These are phyloP conservation scores for Sinelater perroti DNA, from an alignment of 2,888 invertebrate genomes.

Conservation along the genomic window DNA sequence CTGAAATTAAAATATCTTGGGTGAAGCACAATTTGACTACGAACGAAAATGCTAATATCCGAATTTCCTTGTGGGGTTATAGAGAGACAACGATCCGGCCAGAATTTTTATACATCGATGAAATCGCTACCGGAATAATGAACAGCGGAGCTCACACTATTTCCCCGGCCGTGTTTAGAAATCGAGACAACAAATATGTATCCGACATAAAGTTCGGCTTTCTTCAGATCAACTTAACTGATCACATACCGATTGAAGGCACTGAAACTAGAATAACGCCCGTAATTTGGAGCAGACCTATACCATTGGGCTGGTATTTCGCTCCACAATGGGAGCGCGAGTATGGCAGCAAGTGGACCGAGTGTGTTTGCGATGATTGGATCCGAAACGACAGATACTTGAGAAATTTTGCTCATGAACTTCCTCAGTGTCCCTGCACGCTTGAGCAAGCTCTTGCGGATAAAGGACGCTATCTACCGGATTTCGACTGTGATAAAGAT, in stretches of 20 bases:
- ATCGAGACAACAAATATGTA: conserved; percentile 73
- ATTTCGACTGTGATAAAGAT: conserved; percentile 90
- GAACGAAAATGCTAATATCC: conserved; percentile 77
- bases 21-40: conserved; percentile 85
- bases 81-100: conserved; percentile 84
- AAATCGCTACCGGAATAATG: conserved; percentile 68
- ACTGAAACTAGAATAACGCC: conserved; percentile 51
- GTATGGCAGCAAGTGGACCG: conserved; percentile 84
- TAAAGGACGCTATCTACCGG: conserved; percentile 91
- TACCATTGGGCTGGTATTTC: conserved; percentile 94
- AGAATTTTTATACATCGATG: conserved; percentile 81
- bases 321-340: conserved; percentile 85
- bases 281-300: conserved; percentile 89
- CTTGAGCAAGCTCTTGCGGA: conserved; percentile 90
- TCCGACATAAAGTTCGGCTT: conserved; percentile 86
- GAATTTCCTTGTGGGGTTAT: conserved; percentile 90
- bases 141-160: conserved; percentile 74
- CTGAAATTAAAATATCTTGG: conserved; percentile 83
- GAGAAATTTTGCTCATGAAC: conserved; percentile 86
- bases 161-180: conserved; percentile 75
- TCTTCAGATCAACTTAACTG: conserved; percentile 85
- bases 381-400: conserved; percentile 81
- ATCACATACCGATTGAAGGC: conserved; percentile 66
- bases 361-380: conserved; percentile 89
- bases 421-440: conserved; percentile 90